These are phyloP conservation scores for Lepus europaeus DNA, from an alignment of 2,113 vertebrate species.

Conservation along the genomic window DNA sequence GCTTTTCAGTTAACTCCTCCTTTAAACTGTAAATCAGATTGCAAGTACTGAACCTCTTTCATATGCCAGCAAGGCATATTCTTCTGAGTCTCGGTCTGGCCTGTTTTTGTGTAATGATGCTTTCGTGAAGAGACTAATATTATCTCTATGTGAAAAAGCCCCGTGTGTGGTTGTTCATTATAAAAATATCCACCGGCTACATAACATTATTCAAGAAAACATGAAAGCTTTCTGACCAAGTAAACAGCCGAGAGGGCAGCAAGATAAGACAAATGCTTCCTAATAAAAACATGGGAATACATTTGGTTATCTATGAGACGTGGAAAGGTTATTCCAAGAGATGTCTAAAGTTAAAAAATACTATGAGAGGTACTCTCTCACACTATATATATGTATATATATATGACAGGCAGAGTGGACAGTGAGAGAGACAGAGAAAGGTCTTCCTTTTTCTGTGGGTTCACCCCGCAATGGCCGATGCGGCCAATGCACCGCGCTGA, in stretches of 20 bases:
- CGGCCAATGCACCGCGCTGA: no score
- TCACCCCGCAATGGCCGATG: no score
- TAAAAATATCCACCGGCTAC: conserved; percentile 64
- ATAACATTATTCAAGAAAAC: conserved; percentile 68
- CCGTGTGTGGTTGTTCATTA: conserved; percentile 67
- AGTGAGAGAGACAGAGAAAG: no score
- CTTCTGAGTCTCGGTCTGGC: conserved; percentile 11
- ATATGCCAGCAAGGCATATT: background rate
- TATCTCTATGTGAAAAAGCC: conserved; percentile 59
- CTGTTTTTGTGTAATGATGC: conserved; percentile 29
- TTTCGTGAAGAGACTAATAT: conserved; percentile 46
- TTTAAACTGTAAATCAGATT: background rate
- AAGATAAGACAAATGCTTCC: conserved; percentile 72
- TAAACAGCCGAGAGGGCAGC: conserved; percentile 66
- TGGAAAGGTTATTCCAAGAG: conserved; percentile 33
- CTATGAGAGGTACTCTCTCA: background rate
- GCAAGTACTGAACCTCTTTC: background rate
- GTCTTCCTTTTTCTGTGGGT: no score
- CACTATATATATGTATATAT: background rate
- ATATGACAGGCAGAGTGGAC: no score
- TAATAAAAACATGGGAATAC: conserved; percentile 64
- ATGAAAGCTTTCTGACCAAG: conserved; percentile 58
- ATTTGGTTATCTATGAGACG: conserved; percentile 55
- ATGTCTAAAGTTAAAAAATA: conserved; percentile 40
- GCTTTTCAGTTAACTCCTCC: background rate